Conservation (phyloP, 1,140 invertebrate species). For the Drosophila pseudoananassae region DNA sequence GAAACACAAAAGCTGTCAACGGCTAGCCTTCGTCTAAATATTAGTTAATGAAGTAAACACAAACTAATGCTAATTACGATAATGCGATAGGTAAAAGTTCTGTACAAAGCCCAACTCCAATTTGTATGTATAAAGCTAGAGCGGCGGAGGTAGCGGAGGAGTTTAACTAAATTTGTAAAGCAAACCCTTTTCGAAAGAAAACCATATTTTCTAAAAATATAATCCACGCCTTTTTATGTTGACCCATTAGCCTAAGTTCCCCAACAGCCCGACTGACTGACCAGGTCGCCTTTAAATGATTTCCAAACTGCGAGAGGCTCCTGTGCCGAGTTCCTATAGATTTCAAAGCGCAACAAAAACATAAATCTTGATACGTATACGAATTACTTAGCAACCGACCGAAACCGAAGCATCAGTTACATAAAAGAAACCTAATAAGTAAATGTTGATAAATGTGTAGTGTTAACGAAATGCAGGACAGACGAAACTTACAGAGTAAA, state of each 20-base stretch:
- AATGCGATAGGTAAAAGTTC: constrained; percentile 57
- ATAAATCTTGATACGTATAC: constrained; percentile 64
- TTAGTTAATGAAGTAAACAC: constrained; percentile 75
- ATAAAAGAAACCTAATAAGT: constrained; percentile 50
- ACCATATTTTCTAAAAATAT: constrained; percentile 71
- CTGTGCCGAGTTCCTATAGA: constrained; percentile 68
- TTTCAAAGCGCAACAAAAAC: constrained; percentile 53
- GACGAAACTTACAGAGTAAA: background rate
- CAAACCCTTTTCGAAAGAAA: constrained; percentile 53
- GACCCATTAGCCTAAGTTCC: constrained; percentile 9
- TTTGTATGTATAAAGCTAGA: constrained; percentile 70
- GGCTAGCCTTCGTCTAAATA: constrained; percentile 53
- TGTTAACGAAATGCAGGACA: constrained; percentile 58
- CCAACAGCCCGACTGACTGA: constrained; percentile 23
- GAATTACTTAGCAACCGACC: constrained; percentile 44
- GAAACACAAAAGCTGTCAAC: constrained; percentile 33
- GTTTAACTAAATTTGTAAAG: constrained; percentile 56
- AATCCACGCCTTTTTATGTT: constrained; percentile 57
- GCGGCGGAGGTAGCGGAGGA: constrained; percentile 10
- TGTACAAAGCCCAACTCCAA: constrained; percentile 81
- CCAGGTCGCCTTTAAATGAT: constrained; percentile 12
- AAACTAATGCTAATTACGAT: constrained; percentile 66
- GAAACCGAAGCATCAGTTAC: constrained; percentile 4
- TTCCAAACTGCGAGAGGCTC: constrained; percentile 27
- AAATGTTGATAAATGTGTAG: constrained; percentile 83